Evolutionary conservation across 1,140 invertebrate species (phyloP).

Genomic region (Drosophila prosaltans): DNA sequence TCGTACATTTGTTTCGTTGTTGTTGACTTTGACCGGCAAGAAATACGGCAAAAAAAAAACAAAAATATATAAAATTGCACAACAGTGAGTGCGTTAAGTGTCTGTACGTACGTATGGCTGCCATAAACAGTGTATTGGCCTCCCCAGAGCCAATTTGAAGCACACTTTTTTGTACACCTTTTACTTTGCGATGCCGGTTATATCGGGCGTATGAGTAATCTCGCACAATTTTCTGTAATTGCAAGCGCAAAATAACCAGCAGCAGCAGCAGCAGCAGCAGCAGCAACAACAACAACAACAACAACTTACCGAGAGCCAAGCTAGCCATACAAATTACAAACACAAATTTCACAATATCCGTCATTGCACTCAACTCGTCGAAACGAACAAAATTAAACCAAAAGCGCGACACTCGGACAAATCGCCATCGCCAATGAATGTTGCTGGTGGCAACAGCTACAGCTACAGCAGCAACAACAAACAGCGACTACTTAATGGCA

Average conservation of each 20-base stretch:
- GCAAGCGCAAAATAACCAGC: constrained; percentile 49
- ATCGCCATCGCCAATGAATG: constrained; percentile 41
- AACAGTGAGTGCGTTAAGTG: constrained; percentile 40
- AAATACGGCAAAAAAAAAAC: constrained; percentile 23
- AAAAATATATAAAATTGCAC: constrained; percentile 45
- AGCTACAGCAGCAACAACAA: not conserved
- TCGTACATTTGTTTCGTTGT: constrained; percentile 49
- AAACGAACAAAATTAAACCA: constrained; percentile 68
- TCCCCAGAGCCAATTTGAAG: constrained; percentile 73
- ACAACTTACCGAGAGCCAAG: not conserved
- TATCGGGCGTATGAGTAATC: constrained; percentile 78
- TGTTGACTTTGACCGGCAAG: constrained; percentile 75
- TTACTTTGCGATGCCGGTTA: constrained; percentile 77
- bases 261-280: constrained; percentile 47
- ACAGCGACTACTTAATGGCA: constrained; percentile 27
- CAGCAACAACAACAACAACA: constrained; percentile 35
- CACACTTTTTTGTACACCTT: constrained; percentile 76
- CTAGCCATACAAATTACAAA: constrained; percentile 72
- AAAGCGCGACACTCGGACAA: constrained; percentile 63
- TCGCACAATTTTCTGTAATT: constrained; percentile 76
- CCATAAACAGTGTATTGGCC: constrained; percentile 78
- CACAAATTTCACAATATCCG: constrained; percentile 77
- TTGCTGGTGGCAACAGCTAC: constrained; percentile 10
- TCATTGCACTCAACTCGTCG: constrained; percentile 76
- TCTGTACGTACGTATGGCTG: constrained; percentile 13